Base-by-base conservation (phyloP, 2,113 vertebrate species). In the Cricetomys ansorgei region DNA sequence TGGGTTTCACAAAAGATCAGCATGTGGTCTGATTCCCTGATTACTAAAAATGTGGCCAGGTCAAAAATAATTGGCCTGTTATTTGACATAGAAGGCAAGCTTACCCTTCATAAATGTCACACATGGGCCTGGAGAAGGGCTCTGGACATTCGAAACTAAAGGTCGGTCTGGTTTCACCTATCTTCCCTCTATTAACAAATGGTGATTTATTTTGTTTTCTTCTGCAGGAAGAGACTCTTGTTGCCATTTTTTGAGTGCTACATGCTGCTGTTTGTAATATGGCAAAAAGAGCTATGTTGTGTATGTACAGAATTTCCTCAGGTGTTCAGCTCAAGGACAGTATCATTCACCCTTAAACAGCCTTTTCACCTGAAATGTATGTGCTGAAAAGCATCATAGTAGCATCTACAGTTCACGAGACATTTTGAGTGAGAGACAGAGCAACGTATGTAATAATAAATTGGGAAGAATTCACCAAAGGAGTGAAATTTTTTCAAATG, bases 51-150 rank as follows among this genome's bases (percentile, higher is more conserved):
- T 65, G 53, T 90, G 67, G 55, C 45, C 45, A 59, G n/a, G 57
- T 70, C 94, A 83, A 75, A 79, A 92, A 85, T 69, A 90, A 94
- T 62, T 59, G 65, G 72, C 50, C 77, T 50, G 50, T 8, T 84
- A 64, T 62, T 88, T 90, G 75, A 94, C 89, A 94, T 3, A 94
- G 79, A 19, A 25, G 34, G 7, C 37, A 19, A 86, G n/a, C n/a
- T 34, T 55, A 75, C 25, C 85, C 50, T 94, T 88, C 69, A 65
- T 3, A 80, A 87, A 88, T 34, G 70, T 5, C 79, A 31, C 12
- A 15, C 0, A 13, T 6, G 25, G 10, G 29, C 7, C 0, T 3
- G 17, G 53, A 69, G 43, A 19, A 43, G 87, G 83, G 48, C 83
- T 69, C 9, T 7, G 62, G 29, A 64, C 10, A 5, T 7, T 15